Percentiles rank a stretch among this genome's conserved stretches.
Evolutionary conservation across 2,113 vertebrate genomes (phyloP).

Genomic region (Pelobates fuscus): DNA sequence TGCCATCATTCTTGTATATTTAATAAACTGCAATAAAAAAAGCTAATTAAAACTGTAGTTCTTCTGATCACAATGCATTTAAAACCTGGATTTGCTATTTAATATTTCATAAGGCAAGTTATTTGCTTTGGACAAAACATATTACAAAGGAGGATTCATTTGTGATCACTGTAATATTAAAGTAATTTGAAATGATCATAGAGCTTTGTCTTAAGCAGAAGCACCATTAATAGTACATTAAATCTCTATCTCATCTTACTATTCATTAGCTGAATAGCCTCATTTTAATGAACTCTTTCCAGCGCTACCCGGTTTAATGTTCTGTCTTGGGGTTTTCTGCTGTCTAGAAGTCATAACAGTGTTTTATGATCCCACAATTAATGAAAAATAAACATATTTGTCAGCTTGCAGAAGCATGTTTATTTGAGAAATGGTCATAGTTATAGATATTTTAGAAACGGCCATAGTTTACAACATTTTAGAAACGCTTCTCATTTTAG

Average conservation of each 20-base stretch:
- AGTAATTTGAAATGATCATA: slow-evolving; percentile 42
- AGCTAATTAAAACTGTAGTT: slow-evolving; percentile 20
- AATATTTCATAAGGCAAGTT: slow-evolving; percentile 36
- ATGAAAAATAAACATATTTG: too few relatives aligned
- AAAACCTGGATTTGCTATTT: slow-evolving; percentile 21
- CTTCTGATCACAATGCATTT: slow-evolving; percentile 23
- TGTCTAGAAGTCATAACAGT: too few relatives aligned
- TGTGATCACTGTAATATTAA: slow-evolving; percentile 35
- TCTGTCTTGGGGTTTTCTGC: slow-evolving; percentile 12
- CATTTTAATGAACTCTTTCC: slow-evolving; percentile 39
- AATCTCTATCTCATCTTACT: slow-evolving; percentile 25
- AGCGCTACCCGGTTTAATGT: slow-evolving; percentile 16
- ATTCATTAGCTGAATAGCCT: slow-evolving; percentile 29
- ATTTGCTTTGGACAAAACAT: slow-evolving; percentile 42
- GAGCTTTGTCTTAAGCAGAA: slow-evolving; percentile 30
- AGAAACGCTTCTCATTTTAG: too few relatives aligned
- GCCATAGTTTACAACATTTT: too few relatives aligned
- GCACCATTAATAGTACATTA: slow-evolving; percentile 36
- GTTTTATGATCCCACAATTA: too few relatives aligned
- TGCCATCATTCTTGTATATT: too few relatives aligned
- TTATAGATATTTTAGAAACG: too few relatives aligned
- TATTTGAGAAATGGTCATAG: too few relatives aligned
- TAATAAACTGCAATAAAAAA: neutral
- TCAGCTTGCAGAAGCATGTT: too few relatives aligned
- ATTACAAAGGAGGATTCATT: slow-evolving; percentile 29